Base-by-base conservation (phyloP, 2,113 vertebrate genomes). In the Corythoichthys intestinalis region DNA sequence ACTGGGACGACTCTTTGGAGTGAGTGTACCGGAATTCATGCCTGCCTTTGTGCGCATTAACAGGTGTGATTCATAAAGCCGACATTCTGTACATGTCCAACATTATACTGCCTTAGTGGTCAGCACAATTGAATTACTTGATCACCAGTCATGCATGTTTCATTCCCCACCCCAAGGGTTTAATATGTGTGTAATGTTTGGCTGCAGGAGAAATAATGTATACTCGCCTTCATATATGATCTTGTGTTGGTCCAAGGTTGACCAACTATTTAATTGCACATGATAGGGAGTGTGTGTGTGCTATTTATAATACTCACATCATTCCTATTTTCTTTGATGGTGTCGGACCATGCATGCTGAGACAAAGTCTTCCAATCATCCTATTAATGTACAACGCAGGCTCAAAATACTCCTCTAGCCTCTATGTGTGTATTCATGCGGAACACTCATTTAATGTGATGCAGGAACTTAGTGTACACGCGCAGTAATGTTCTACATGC, bases 301-400 rank as follows among this genome's bases (percentile, higher is more conserved):
- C 65, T 50, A 80, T 52, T 70, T 15, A 54, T 70, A 39, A 79
- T 82, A 84, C 74, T 74, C 77, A 84, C 80, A 82, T 77, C 49
- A 37, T 13, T 84, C 74, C 61, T 81, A 85, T 77, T 81, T 63
- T 81, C 72, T 73, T 56, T 84, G 83, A 72, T 17, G 69, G 34
- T 73, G 77, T 82, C 7, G 70, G 74, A 81, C 81, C 86, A 81
- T 82, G 74, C 78, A 78, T 72, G 71, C 58, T 83, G 80, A 80
- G 74, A 79, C 61, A 72, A 81, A 79, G 74, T 60, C 79, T 80
- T 84, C 77, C 17, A 68, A 65, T 82, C 75, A 71, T 71, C 81
- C 79, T 84, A 82, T 77, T 82, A 82, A 85, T 28, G 70, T 74
- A 84, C 75, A 83, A 82, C 34, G 71, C 67, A 81, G 69, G 69